phyloP scores from a whole-genome alignment of 1,140 invertebrate species.

The Drosophila truncata region DNA sequence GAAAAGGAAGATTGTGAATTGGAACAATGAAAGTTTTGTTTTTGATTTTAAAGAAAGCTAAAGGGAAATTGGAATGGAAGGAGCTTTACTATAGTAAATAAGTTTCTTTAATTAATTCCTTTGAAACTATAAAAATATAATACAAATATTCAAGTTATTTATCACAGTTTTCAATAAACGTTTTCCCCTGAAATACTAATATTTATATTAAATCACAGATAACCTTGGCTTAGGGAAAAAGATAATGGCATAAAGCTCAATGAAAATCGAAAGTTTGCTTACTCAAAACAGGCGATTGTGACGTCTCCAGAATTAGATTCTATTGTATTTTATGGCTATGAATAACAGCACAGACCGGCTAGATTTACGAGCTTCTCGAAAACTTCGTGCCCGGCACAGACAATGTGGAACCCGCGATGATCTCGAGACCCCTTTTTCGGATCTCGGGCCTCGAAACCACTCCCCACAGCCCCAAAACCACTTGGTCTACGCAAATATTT shows the following conservation, averaged over 20 bases:
- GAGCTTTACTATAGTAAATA: neutral
- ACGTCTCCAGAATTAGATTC: conserved; percentile 30
- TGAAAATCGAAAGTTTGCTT: conserved; percentile 62
- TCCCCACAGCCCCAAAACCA: conserved; percentile 12
- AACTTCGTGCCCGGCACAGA: conserved; percentile 34
- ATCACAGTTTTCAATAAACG: neutral
- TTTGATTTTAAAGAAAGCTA: conserved; percentile 7
- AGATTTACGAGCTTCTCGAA: conserved; percentile 48
- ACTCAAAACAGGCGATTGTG: conserved; percentile 17
- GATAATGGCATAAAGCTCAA: neutral
- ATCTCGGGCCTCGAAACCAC: conserved; percentile 1
- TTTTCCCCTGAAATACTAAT: neutral
- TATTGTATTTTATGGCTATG: conserved; percentile 46
- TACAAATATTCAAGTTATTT: neutral
- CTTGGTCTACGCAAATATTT: conserved; percentile 68
- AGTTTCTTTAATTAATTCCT: neutral
- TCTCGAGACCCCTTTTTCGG: conserved; percentile 17
- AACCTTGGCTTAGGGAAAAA: conserved; percentile 3
- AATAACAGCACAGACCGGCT: conserved; percentile 11
- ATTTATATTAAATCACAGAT: neutral
- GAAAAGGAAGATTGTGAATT: conserved; percentile 18
- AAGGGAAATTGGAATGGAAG: neutral
- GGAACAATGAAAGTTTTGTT: conserved; percentile 29
- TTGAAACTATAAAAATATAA: too few relatives aligned
- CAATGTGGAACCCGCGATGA: conserved; percentile 17